These are phyloP conservation scores for Macrobrachium nipponense DNA, from an alignment of 1,140 invertebrate genomes.

Conservation along the genomic window DNA sequence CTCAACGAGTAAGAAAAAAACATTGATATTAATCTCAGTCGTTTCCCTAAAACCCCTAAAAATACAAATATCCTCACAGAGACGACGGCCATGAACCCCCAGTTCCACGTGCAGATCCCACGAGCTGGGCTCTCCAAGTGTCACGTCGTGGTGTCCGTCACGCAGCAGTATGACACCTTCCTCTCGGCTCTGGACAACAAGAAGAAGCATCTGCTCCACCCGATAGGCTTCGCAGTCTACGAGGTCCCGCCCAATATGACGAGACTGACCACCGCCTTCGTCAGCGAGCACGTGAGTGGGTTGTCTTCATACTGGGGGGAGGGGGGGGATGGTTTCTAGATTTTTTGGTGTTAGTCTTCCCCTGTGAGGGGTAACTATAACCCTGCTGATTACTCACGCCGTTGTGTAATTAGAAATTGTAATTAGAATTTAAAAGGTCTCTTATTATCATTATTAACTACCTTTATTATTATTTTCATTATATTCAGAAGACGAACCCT, in stretches of 20 bases:
- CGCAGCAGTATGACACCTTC: slow-evolving; percentile 76
- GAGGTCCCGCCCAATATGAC: slow-evolving; percentile 76
- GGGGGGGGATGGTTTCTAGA: too few relatives aligned
- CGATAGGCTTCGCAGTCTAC: slow-evolving; percentile 76
- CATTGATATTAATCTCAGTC: too few relatives aligned
- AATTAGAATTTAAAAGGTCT: too few relatives aligned
- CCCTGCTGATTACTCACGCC: too few relatives aligned
- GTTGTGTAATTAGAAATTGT: too few relatives aligned
- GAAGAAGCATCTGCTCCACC: slow-evolving; percentile 58
- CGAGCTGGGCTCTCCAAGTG: slow-evolving; percentile 74
- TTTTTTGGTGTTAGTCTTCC: too few relatives aligned
- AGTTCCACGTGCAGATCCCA: slow-evolving; percentile 79
- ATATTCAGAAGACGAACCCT: neutral
- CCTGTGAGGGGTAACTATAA: too few relatives aligned
- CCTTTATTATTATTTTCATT: neutral
- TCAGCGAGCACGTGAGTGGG: slow-evolving; percentile 73
- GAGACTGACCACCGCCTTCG: slow-evolving; percentile 75
- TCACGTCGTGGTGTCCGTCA: slow-evolving; percentile 80
- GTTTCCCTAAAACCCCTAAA: too few relatives aligned
- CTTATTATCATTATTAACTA: too few relatives aligned
- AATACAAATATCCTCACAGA: slow-evolving; percentile 68
- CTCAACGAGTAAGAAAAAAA: too few relatives aligned
- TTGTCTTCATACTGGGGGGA: neutral
- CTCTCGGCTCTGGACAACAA: slow-evolving; percentile 63
- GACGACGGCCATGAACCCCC: slow-evolving; percentile 79